A percentile compares a stretch with the other conserved stretches of the same genome.
Evolutionary conservation across 2,113 vertebrate species (phyloP).

Genomic region (Paedocypris sp.): DNA sequence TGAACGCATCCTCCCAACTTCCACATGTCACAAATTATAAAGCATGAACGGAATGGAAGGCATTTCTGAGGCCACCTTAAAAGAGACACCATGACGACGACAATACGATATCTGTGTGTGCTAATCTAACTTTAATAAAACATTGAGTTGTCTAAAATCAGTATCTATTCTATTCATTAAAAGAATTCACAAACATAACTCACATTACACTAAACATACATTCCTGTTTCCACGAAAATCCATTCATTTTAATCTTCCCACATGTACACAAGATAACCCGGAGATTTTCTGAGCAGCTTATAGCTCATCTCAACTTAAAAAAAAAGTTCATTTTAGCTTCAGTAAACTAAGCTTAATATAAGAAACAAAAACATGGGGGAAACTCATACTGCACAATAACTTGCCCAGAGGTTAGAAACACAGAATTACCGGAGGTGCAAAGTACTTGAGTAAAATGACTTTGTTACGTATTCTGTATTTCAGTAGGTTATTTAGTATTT

Average conservation of each 20-base stretch:
- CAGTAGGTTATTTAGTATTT: too few relatives aligned
- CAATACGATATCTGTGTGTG: too few relatives aligned
- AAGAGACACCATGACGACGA: too few relatives aligned
- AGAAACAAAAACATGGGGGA: too few relatives aligned
- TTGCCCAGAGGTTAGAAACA: too few relatives aligned
- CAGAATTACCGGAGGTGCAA: too few relatives aligned
- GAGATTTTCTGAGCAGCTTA: not conserved
- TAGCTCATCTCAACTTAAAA: constrained; percentile 4
- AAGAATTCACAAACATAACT: not conserved
- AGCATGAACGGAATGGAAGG: too few relatives aligned
- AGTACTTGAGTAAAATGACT: too few relatives aligned
- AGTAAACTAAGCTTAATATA: not conserved
- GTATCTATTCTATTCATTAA: not conserved
- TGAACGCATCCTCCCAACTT: not conserved
- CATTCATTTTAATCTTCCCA: not conserved
- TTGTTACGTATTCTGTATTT: too few relatives aligned
- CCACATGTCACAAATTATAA: constrained; percentile 9
- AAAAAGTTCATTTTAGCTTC: not conserved
- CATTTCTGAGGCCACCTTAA: too few relatives aligned
- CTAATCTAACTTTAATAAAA: not conserved
- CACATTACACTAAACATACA: not conserved
- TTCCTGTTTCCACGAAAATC: not conserved
- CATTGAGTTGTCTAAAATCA: not conserved
- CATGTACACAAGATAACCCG: constrained; percentile 3
- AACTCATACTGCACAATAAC: too few relatives aligned